A percentile compares a stretch with the other conserved stretches of the same genome.
phyloP scores from a whole-genome alignment of 2,797 vertebrate species.

The Nasua narica region DNA sequence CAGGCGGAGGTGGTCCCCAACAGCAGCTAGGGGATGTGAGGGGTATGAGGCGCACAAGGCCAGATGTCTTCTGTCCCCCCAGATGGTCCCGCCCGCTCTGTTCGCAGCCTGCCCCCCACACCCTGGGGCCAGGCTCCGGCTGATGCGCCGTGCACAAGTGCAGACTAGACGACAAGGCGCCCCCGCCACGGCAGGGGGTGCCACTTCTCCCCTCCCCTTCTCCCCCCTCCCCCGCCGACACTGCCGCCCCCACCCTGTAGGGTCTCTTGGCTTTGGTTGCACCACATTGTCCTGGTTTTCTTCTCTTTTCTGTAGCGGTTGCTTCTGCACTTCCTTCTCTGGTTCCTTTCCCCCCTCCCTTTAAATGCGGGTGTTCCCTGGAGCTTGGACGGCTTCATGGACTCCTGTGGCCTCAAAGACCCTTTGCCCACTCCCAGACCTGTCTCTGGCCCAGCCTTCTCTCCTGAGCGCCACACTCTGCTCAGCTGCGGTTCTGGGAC shows the following conservation, averaged over 20 bases:
- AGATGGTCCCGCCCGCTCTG: neutral
- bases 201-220: neutral
- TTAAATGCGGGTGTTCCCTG: neutral
- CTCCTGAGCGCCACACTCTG: neutral
- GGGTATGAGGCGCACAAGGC: neutral
- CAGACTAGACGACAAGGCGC: neutral
- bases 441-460: neutral
- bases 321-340: neutral
- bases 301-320: neutral
- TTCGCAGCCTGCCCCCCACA: neutral
- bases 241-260: neutral
- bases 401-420: neutral
- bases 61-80: neutral
- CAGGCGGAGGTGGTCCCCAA: neutral
- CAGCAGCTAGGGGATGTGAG: neutral
- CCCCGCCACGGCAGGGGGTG: neutral
- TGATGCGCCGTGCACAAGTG: neutral
- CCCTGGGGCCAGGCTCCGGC: neutral
- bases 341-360: neutral
- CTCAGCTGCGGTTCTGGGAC: neutral
- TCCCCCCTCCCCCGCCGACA: too few relatives aligned
- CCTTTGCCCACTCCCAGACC: neutral
- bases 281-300: neutral
- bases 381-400: neutral
- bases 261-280: neutral